phyloP scores from a whole-genome alignment of 2,797 vertebrate species.

The Lithobates pipiens region DNA sequence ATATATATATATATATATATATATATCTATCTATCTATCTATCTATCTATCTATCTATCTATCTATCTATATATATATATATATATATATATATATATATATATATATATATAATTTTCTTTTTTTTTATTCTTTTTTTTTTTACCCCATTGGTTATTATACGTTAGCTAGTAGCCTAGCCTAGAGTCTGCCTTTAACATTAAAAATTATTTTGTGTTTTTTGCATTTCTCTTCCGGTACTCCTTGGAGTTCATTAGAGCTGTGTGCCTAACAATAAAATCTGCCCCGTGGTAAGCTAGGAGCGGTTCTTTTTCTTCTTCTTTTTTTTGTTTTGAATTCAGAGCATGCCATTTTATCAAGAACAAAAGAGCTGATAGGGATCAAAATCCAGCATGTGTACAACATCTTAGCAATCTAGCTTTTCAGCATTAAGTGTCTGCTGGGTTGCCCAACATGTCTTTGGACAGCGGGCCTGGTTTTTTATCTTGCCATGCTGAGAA shows the following conservation, averaged over 20 bases:
- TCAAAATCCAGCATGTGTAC: slow-evolving; percentile 49
- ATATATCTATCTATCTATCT: too few relatives aligned
- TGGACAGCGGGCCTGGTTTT: slow-evolving; percentile 21
- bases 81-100: too few relatives aligned
- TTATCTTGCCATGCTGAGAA: slow-evolving; percentile 30
- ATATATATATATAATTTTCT: too few relatives aligned
- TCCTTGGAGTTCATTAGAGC: background rate
- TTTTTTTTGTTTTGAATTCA: slow-evolving; percentile 39
- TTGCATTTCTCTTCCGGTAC: background rate
- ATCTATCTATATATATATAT: too few relatives aligned
- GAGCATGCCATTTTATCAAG: slow-evolving; percentile 46
- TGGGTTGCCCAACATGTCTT: slow-evolving; percentile 36
- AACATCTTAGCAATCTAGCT: slow-evolving; percentile 48
- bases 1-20: too few relatives aligned
- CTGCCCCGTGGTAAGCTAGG: background rate
- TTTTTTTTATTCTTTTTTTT: too few relatives aligned
- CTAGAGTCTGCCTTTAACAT: too few relatives aligned
- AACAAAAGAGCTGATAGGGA: slow-evolving; percentile 56
- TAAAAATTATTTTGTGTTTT: too few relatives aligned
- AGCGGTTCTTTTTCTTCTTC: slow-evolving; percentile 43
- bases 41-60: too few relatives aligned
- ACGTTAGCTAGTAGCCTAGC: too few relatives aligned
- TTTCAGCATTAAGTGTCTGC: slow-evolving; percentile 39
- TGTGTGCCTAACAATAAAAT: slow-evolving; percentile 19
- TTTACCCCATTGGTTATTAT: too few relatives aligned